phyloP scores from a whole-genome alignment of 2,113 vertebrate species.

The Cricetomys ansorgei region DNA sequence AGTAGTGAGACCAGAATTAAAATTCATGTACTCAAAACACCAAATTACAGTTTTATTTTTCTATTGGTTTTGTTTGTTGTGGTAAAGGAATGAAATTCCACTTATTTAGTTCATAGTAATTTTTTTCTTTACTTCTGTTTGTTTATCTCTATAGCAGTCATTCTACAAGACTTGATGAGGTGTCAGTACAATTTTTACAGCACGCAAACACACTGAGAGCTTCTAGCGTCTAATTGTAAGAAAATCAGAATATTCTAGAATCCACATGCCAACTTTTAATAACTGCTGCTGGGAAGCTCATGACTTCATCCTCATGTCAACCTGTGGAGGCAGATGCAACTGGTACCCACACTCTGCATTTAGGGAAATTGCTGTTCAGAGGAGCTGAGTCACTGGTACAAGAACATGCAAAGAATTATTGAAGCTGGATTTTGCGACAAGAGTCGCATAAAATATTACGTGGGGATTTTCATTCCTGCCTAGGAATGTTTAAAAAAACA shows the following conservation, averaged over 20 bases:
- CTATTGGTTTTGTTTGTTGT: neutral
- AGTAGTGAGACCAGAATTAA: neutral
- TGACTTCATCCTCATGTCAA: neutral
- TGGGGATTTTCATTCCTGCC: neutral
- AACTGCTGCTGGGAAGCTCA: neutral
- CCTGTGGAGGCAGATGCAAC: neutral
- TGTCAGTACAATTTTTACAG: neutral
- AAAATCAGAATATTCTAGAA: neutral
- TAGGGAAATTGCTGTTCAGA: neutral
- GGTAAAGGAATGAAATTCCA: neutral
- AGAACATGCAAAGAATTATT: neutral
- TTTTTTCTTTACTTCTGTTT: neutral
- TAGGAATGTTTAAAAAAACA: neutral
- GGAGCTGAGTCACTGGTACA: neutral
- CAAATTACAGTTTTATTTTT: neutral
- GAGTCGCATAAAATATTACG: neutral
- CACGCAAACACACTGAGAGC: neutral
- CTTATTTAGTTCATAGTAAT: neutral
- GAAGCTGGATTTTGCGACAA: neutral
- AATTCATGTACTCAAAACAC: neutral
- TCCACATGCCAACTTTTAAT: neutral
- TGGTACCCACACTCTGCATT: neutral
- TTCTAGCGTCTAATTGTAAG: neutral
- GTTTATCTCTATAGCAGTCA: neutral
- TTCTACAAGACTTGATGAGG: neutral